Evolutionary conservation across 1,140 invertebrate genomes (phyloP).

Genomic region (Drosophila nasuta): DNA sequence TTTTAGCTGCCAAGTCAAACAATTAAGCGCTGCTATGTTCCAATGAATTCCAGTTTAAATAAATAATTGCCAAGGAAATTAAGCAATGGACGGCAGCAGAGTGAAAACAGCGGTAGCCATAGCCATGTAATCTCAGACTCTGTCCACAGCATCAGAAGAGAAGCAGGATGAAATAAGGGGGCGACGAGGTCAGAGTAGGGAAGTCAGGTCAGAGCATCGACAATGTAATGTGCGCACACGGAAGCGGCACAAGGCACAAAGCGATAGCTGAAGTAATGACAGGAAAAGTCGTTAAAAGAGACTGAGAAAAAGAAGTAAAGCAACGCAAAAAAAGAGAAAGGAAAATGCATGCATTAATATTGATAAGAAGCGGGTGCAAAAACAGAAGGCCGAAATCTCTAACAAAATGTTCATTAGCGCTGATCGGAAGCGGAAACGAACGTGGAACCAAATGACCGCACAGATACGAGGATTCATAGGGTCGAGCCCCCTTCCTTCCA

Average conservation of each 20-base stretch:
- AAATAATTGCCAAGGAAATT: slow-evolving; percentile 82
- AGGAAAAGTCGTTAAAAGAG: slow-evolving; percentile 70
- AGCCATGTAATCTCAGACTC: slow-evolving; percentile 51
- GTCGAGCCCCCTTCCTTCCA: too few relatives aligned
- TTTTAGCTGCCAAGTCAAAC: slow-evolving; percentile 76
- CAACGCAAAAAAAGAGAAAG: slow-evolving; percentile 17
- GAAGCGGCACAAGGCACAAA: slow-evolving; percentile 30
- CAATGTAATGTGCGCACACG: slow-evolving; percentile 61
- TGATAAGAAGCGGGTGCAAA: slow-evolving; percentile 54
- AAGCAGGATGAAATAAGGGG: neutral
- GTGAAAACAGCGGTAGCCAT: neutral
- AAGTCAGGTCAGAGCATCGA: slow-evolving; percentile 11
- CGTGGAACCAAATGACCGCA: slow-evolving; percentile 46
- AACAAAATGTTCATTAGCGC: slow-evolving; percentile 75
- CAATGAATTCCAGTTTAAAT: slow-evolving; percentile 76
- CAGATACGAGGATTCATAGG: slow-evolving; percentile 13
- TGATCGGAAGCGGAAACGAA: slow-evolving; percentile 66
- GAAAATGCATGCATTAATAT: slow-evolving; percentile 76
- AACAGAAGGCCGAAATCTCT: slow-evolving; percentile 8
- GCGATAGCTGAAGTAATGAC: slow-evolving; percentile 75
- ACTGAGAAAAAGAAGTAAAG: neutral
- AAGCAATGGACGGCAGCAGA: slow-evolving; percentile 55
- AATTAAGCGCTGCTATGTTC: slow-evolving; percentile 68
- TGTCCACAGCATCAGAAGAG: slow-evolving; percentile 9
- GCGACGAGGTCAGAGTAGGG: too few relatives aligned